These are phyloP conservation scores for Aphodius sticticus DNA, from an alignment of 2,888 invertebrate genomes.

Conservation along the genomic window DNA sequence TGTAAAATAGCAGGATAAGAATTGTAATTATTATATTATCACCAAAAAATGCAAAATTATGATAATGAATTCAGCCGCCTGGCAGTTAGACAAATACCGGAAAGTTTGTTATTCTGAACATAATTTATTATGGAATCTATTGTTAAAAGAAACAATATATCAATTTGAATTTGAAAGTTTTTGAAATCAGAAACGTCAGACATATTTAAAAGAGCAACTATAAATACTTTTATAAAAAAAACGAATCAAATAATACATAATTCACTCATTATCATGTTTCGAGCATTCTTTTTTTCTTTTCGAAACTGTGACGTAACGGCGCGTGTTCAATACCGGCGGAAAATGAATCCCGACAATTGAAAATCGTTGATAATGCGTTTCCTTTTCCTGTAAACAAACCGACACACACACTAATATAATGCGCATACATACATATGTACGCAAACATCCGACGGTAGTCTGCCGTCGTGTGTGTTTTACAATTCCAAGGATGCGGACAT, in stretches of 20 bases:
- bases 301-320: neutral
- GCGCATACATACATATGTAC: conserved; percentile 20
- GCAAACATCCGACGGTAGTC: conserved; percentile 37
- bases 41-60: too few relatives aligned
- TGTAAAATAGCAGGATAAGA: too few relatives aligned
- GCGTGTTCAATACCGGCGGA: conserved; percentile 43
- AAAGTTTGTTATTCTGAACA: too few relatives aligned
- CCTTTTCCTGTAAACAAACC: conserved; percentile 53
- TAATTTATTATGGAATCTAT: too few relatives aligned
- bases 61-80: too few relatives aligned
- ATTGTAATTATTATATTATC: too few relatives aligned
- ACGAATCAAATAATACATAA: neutral
- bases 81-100: too few relatives aligned
- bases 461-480: conserved; percentile 48
- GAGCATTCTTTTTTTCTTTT: neutral
- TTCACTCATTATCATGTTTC: neutral
- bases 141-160: too few relatives aligned
- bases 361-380: conserved; percentile 59
- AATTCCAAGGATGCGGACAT: conserved; percentile 59
- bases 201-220: too few relatives aligned
- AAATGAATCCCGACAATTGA: conserved; percentile 58
- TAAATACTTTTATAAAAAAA: neutral
- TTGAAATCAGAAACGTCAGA: too few relatives aligned
- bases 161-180: too few relatives aligned
- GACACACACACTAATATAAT: conserved; percentile 20